These are phyloP conservation scores for Yponomeuta malinellus DNA, from an alignment of 2,888 invertebrate genomes.

Conservation along the genomic window DNA sequence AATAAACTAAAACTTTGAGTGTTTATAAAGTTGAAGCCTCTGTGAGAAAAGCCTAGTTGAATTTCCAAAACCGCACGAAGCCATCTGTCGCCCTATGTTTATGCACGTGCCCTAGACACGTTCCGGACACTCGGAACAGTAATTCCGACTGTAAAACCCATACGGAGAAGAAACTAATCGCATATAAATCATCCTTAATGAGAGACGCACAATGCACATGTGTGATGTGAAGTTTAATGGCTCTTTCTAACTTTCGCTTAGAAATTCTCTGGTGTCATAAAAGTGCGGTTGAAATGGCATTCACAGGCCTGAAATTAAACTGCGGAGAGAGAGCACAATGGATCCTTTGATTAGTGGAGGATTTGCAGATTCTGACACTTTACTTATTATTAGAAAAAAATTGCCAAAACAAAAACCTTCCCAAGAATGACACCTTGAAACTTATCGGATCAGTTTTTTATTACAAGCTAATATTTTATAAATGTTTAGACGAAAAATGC, in stretches of 20 bases:
- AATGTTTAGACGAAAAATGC: too few species aligned
- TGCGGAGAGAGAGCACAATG: neutral
- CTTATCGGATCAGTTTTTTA: too few species aligned
- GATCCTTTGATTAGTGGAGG: neutral
- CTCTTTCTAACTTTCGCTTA: conserved; percentile 1
- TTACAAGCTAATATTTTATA: too few species aligned
- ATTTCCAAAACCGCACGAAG: neutral
- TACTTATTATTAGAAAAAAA: neutral
- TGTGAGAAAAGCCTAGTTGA: too few species aligned
- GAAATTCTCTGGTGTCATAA: conserved; percentile 1
- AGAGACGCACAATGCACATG: conserved; percentile 12
- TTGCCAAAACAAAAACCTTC: too few species aligned
- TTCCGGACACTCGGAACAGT: conserved; percentile 17
- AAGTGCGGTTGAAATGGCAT: neutral
- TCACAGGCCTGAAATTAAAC: neutral
- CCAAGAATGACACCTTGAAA: too few species aligned
- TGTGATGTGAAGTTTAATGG: neutral
- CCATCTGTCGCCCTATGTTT: neutral
- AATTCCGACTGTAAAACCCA: conserved; percentile 27
- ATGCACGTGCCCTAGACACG: conserved; percentile 5
- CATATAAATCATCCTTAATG: conserved; percentile 37
- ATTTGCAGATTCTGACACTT: neutral
- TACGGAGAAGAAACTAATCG: conserved; percentile 36
- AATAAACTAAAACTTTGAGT: too few species aligned
- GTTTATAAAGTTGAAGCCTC: too few species aligned